Evolutionary conservation across 2,888 invertebrate species (phyloP), one percentile per base, ranked within the genome.

Genomic region (Merodon equestris): DNA sequence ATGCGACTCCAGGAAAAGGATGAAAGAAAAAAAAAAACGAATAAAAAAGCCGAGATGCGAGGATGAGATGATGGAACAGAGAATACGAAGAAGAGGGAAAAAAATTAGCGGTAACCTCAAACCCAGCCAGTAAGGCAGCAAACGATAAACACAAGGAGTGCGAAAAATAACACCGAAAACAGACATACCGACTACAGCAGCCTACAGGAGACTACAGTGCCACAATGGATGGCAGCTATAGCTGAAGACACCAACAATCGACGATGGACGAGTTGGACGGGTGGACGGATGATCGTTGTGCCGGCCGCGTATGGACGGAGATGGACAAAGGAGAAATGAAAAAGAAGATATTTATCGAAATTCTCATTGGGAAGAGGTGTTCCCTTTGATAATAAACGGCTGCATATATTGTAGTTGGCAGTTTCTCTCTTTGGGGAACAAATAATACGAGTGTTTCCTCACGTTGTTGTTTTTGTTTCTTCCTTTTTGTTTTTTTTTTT

Each of bases 351-450:
- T 81, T 76, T 82, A 82, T 81, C 81, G 71, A 60, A 81, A 82
- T 82, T 67, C 81, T 66, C 60, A 81, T 77, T 72, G 27, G 64
- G 77, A 64, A 81, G 81, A 82, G 82, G 82, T 82, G 82, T 82
- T 82, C 72, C 81, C 71, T 77, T 81, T 75, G 82, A 81, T 83
- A 83, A 83, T 83, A 81, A 83, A 83, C 81, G 83, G 77, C 74
- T 73, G 82, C 82, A 61, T 72, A 70, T 79, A 74, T 79, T 79
- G 70, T 66, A 74, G 76, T 81, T 81, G 71, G 71, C 71, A 71
- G 81, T 75, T 76, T 75, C 75, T 27, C 27, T 81, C 71, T 81
- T 76, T 76, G 71, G 48, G 70, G 71, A 67, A 72, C 81, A 76
- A 76, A 76, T 79, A 79, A 79, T 68, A 79, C 77, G 68, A 79